Evolutionary conservation across 2,797 vertebrate species (phyloP), one percentile per base, ranked within the genome.

Genomic region (Botia almorhae): DNA sequence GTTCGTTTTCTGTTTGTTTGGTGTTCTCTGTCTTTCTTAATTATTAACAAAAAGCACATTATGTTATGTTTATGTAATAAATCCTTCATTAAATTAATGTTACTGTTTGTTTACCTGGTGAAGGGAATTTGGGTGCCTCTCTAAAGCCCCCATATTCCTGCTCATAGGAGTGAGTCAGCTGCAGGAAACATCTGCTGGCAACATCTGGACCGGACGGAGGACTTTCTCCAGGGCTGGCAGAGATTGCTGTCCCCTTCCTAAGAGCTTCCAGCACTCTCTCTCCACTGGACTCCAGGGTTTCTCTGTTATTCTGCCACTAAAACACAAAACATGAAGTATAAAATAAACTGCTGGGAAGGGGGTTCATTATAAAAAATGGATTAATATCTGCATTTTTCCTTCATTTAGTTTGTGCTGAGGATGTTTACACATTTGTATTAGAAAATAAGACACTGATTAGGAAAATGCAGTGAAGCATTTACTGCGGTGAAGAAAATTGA

Each of bases 121-220:
- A 95, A 67, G 97, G 97, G 85, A 98, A 99, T 87, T 98, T 99
- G 16, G 96, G 96, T 16, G 94, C 90, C 0, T 95, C 90, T 0
- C 93, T 93, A 65, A 98, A 99, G 78, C 97, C 97, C 0, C 97
- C 97, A 0, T 97, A 96, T 23, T 98, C 96, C 76, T 97, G 95
- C 1, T 98, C 96, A 0, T 96, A 98, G 5, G 95, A 95, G 51
- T 92, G 89, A 0, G 92, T 93, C 87, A 99, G 89, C 90, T 98
- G 97, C 77, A 95, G 94, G 87, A 98, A 96, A 87, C 97, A 98
- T 61, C 89, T 93, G 56, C 87, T 89, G 74, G 93, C 94, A 76
- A 98, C 95, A 64, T 93, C 93, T 53, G 91, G 89, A 0, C 92
- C 92, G 0, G 90, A 85, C 0, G 96, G 96, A 0, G 94, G 94